Percentiles rank a stretch among this genome's conserved stretches.
These are phyloP conservation scores for Pitta sordida DNA, from an alignment of 2,113 vertebrate species.

Conservation along the genomic window DNA sequence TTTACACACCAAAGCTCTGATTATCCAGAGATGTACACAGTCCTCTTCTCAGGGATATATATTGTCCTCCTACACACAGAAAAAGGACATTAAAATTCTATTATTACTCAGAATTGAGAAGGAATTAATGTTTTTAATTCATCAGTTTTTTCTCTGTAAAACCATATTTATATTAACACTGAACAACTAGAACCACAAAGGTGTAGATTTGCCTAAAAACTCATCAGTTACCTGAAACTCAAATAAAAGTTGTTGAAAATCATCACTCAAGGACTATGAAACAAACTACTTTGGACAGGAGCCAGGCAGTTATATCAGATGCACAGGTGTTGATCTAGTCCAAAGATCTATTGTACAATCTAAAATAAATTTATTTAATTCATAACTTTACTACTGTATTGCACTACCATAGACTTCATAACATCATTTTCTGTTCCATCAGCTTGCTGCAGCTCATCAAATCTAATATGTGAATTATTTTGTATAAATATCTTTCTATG, in stretches of 20 bases:
- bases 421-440: not conserved
- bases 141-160: not conserved
- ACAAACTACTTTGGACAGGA: not conserved
- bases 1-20: not conserved
- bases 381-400: not conserved
- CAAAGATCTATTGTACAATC: not conserved
- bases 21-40: not conserved
- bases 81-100: not conserved
- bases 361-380: not conserved
- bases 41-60: not conserved
- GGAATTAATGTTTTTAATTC: not conserved
- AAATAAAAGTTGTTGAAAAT: not conserved
- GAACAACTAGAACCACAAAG: not conserved
- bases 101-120: not conserved
- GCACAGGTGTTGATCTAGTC: not conserved
- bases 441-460: not conserved
- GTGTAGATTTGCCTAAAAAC: not conserved
- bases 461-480: not conserved
- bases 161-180: not conserved
- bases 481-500: not conserved
- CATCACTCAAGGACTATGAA: not conserved
- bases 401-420: not conserved
- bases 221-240: not conserved
- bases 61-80: not conserved
- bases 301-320: not conserved